These are phyloP conservation scores for Lasioglossum albipes DNA, from an alignment of 1,140 invertebrate genomes.

Conservation along the genomic window DNA sequence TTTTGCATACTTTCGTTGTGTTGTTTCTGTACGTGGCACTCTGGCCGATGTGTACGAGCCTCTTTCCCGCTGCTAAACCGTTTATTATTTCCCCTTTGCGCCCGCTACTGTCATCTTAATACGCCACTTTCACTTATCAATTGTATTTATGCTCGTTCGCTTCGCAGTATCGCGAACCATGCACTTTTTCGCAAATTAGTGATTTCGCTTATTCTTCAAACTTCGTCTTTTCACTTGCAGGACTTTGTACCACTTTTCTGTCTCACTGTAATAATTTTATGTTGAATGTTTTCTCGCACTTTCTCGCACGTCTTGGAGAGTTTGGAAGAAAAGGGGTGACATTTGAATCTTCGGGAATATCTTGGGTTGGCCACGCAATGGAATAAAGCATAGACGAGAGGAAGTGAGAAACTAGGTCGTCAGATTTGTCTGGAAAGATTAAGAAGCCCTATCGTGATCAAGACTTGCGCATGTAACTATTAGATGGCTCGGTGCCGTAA, in stretches of 20 bases:
- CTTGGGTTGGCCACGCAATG: neutral
- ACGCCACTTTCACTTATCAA: neutral
- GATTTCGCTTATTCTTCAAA: neutral
- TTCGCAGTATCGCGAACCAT: neutral
- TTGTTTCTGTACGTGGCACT: neutral
- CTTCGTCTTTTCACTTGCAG: no score
- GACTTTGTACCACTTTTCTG: no score
- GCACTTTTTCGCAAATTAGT: neutral
- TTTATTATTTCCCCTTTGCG: neutral
- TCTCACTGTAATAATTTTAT: no score
- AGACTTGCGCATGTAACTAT: conserved; percentile 67
- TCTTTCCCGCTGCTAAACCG: neutral
- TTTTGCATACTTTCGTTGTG: neutral
- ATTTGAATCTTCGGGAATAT: neutral
- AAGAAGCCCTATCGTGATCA: conserved; percentile 74
- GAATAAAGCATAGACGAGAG: neutral
- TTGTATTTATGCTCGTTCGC: no score
- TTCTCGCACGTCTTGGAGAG: no score
- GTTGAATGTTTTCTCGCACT: no score
- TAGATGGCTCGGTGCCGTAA: conserved; percentile 53
- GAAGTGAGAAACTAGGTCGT: conserved; percentile 68
- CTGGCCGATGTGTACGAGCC: no score
- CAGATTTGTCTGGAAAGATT: conserved; percentile 71
- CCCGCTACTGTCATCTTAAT: neutral
- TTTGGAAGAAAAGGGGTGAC: neutral